Base-by-base conservation (phyloP, 2,113 vertebrate genomes). In the Lota lota region DNA sequence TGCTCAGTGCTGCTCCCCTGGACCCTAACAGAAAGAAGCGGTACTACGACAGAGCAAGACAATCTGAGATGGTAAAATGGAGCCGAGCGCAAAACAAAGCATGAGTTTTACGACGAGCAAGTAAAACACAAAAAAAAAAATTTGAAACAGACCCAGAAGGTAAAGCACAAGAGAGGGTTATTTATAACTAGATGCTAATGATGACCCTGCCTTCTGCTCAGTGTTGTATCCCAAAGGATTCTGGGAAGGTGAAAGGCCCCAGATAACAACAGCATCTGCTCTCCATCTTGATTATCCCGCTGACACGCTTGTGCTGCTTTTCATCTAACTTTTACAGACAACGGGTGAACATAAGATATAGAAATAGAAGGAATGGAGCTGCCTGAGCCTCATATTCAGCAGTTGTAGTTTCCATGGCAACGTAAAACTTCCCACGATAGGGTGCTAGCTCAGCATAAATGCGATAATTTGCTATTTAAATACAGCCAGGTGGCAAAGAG, bases 31-130 rank as follows among this genome's bases (percentile, higher is more conserved):
- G 81, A 85, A 73, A 72, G 47, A 16, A 70, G 59, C 63, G 57
- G 82, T 87, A 88, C 79, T 89, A 83, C 85, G 40, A 88, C 86
- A 85, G 87, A 88, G 67, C 20, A 20, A 28, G 54, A 22, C 22
- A 51, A 63, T 24, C 40, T 12, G 40, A 47, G 10, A 47, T 47
- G 40, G 40, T 47, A 10, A 47, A 47, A 47, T 47, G 40, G 40
- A 47, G 12, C 40, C 40, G 40, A 47, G 40, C 8, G 40, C 8
- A 47, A 47, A 47, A 47, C 40, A 47, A 33, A 47, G 12, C 40
- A 47, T 10, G 40, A 47, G 40, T 47, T 8, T 47, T 14, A 47
- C 40, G 1, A 1, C 40, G 10, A 47, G 40, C 10, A 47, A 47
- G 40, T 47, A 47, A 47, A 47, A 47, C 40, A 47, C 40, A 47